Evolutionary conservation across 2,888 invertebrate genomes (phyloP).

Genomic region (Campoplex nolae): DNA sequence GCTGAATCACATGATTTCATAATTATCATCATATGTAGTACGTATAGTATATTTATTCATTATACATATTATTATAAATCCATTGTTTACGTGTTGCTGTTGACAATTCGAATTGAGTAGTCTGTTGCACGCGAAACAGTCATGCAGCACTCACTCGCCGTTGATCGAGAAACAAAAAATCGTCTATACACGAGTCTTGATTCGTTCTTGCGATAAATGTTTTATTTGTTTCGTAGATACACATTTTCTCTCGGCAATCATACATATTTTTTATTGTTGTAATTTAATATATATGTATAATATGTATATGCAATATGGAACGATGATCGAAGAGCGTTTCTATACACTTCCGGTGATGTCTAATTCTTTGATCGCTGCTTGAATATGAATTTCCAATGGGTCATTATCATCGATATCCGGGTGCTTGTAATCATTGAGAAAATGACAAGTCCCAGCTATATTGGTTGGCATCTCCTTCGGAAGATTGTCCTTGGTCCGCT

Average conservation of each 20-base stretch:
- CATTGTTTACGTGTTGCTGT: constrained; percentile 52
- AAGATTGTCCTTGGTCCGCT: constrained; percentile 91
- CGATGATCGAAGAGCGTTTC: constrained; percentile 70
- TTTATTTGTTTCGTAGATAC: constrained; percentile 20
- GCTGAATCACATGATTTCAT: background rate
- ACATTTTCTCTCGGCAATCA: constrained; percentile 33
- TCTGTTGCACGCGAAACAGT: constrained; percentile 27
- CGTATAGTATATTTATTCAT: constrained; percentile 52
- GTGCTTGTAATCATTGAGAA: constrained; percentile 92
- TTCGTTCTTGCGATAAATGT: constrained; percentile 19
- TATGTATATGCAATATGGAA: constrained; percentile 25
- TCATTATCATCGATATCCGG: constrained; percentile 87
- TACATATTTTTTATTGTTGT: constrained; percentile 19
- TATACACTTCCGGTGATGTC: constrained; percentile 86
- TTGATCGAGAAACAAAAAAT: constrained; percentile 43
- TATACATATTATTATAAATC: constrained; percentile 59
- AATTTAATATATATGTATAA: background rate
- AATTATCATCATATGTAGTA: background rate
- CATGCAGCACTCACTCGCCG: constrained; percentile 17
- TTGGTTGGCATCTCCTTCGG: constrained; percentile 94
- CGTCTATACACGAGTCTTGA: constrained; percentile 48
- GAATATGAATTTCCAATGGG: constrained; percentile 89
- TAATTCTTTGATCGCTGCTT: constrained; percentile 88
- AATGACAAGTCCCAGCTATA: constrained; percentile 93
- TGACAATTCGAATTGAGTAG: constrained; percentile 47